These are phyloP conservation scores for Shargacucullia verbasci DNA, from an alignment of 2,888 invertebrate species.

Conservation along the genomic window DNA sequence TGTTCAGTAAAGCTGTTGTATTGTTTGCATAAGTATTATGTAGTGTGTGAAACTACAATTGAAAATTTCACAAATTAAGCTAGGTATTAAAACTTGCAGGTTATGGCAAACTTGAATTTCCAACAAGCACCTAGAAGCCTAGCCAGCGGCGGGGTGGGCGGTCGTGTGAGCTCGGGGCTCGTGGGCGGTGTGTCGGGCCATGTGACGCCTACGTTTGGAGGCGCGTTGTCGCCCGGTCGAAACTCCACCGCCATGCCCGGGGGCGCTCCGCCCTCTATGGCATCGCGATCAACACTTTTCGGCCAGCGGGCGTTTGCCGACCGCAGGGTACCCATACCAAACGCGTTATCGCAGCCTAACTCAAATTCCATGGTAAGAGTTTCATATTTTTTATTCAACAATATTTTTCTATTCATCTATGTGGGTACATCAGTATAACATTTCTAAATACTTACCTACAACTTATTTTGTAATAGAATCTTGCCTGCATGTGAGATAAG, in stretches of 20 bases:
- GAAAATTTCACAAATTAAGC: conserved; percentile 4
- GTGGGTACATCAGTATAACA: conserved; percentile 32
- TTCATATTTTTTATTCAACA: conserved; percentile 1
- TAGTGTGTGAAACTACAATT: neutral
- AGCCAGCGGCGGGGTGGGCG: conserved; percentile 91
- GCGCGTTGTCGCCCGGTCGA: conserved; percentile 84
- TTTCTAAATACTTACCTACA: neutral
- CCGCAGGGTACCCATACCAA: conserved; percentile 92
- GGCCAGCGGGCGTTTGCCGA: conserved; percentile 95
- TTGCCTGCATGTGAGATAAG: neutral
- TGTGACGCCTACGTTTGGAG: conserved; percentile 88
- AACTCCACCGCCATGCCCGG: conserved; percentile 83
- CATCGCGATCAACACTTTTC: conserved; percentile 91
- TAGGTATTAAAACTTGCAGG: conserved; percentile 82
- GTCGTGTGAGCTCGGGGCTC: conserved; percentile 91
- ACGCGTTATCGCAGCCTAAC: conserved; percentile 87
- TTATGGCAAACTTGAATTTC: conserved; percentile 98
- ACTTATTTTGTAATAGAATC: neutral
- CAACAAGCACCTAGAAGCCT: conserved; percentile 96
- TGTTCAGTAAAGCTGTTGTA: conserved; percentile 10
- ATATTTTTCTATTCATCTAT: conserved; percentile 3
- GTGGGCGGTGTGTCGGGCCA: conserved; percentile 91
- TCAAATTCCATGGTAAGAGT: conserved; percentile 86
- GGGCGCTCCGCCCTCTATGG: conserved; percentile 88
- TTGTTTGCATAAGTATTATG: conserved; percentile 1